A percentile compares a stretch with the other conserved stretches of the same genome.
phyloP scores from a whole-genome alignment of 2,888 invertebrate genomes.

The Cantharis rufa region DNA sequence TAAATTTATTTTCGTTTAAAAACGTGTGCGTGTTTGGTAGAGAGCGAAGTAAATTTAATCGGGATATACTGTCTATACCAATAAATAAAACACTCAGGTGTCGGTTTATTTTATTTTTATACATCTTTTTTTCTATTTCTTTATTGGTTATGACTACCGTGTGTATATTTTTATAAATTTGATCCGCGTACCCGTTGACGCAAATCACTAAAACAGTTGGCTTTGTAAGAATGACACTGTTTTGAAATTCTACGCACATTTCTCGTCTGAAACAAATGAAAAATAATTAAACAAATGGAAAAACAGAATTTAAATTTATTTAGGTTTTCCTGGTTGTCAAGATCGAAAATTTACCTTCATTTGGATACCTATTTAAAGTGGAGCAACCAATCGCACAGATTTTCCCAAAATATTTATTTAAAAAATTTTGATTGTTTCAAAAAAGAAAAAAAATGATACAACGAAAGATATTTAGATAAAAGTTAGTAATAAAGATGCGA shows the following conservation, averaged over 20 bases:
- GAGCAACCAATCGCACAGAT: no score
- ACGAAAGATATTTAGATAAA: no score
- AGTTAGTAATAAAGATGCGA: no score
- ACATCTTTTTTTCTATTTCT: conserved; percentile 56
- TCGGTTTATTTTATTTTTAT: conserved; percentile 29
- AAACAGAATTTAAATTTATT: not conserved
- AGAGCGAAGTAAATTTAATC: conserved; percentile 74
- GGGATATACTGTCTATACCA: conserved; percentile 84
- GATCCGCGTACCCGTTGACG: not conserved
- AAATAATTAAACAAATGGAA: not conserved
- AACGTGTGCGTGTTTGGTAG: conserved; percentile 74
- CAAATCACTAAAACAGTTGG: not conserved
- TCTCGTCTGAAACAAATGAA: not conserved
- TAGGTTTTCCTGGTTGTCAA: not conserved
- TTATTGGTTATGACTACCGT: conserved; percentile 58
- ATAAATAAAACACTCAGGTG: conserved; percentile 74
- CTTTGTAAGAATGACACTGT: not conserved
- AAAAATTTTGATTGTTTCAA: not conserved
- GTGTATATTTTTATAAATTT: conserved; percentile 62
- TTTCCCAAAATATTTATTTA: not conserved
- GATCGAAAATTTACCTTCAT: not conserved
- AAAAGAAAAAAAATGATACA: no score
- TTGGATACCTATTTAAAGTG: not conserved
- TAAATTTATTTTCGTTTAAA: conserved; percentile 60
- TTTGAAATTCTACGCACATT: not conserved